These are phyloP conservation scores for Bombus pyrosoma DNA, from an alignment of 1,140 invertebrate species.

Conservation along the genomic window DNA sequence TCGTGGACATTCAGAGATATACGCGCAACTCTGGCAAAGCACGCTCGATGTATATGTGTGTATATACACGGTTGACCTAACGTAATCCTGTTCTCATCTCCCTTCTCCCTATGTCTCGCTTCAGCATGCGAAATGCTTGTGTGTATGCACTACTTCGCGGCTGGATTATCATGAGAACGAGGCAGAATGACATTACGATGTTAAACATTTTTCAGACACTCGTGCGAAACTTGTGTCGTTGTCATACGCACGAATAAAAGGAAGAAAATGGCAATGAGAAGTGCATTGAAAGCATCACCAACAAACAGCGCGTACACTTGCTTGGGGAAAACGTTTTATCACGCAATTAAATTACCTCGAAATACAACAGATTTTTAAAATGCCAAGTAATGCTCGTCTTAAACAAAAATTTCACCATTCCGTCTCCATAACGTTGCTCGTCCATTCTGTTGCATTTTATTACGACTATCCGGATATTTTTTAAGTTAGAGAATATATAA, in stretches of 20 bases:
- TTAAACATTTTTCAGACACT: conserved; percentile 47
- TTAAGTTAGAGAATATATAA: not conserved
- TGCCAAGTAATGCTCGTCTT: not conserved
- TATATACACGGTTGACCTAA: conserved; percentile 22
- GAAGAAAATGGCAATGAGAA: conserved; percentile 5
- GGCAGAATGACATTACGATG: conserved; percentile 35
- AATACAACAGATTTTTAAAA: not conserved
- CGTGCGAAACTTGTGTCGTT: conserved; percentile 23
- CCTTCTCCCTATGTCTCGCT: conserved; percentile 2
- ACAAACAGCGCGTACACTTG: not conserved
- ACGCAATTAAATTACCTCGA: not conserved
- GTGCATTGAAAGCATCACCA: not conserved
- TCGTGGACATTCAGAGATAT: conserved; percentile 41
- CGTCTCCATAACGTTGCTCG: not conserved
- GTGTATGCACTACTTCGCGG: conserved; percentile 32
- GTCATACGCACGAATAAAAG: not conserved
- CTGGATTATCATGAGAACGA: conserved; percentile 49
- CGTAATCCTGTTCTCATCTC: conserved; percentile 46
- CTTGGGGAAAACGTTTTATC: not conserved
- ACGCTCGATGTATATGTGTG: conserved; percentile 33
- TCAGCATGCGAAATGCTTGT: not conserved
- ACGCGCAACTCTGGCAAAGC: conserved; percentile 3
- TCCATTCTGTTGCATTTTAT: not conserved
- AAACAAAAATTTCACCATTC: not conserved
- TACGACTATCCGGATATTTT: not conserved